Evolutionary conservation across 2,888 invertebrate species (phyloP), one percentile per base, ranked within the genome.

Genomic region (Cristatella mucedo): DNA sequence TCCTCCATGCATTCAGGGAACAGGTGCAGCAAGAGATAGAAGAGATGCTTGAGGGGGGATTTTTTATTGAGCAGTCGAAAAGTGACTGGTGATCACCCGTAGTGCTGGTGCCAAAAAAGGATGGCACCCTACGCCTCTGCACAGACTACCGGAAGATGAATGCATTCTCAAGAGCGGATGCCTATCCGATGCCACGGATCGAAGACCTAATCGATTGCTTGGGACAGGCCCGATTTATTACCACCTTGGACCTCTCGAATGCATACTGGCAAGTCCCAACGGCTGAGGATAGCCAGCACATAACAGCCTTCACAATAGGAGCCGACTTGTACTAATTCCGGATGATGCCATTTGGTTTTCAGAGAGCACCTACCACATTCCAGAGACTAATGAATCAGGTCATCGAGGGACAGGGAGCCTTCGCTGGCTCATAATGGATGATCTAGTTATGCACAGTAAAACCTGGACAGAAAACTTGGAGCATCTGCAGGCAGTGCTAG

Each of bases 101-200:
- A 31, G 7, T 31, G 31, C 13, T 33, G 6, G 33, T 33, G 5
- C 20, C 20, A 22, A 33, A 33, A 13, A n/a, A 20, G 19, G 43
- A 47, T 19, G 46, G 49, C 7, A 38, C 30, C 15, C 26, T 29
- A 19, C 29, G 49, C 16, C 22, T 47, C 6, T 49, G 49, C 33
- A 34, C 44, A 1, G 48, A 50, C 33, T 52, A 38, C 21, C 16
- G 46, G 2, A 19, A 32, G 15, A 30, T 51, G 11, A 52, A 50
- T 29, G 5, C 2, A 16, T 26, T 42, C n/a, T 36, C 42, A 1
- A 33, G 34, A 21, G 18, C 16, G 9, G 44, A 45, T 6, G 24
- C 29, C 1, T 42, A 41, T n/a, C 49, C 47, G 2, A 19, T 49
- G 7, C 47, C 48, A 13, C n/a, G 38, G 15, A 44, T 46, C 38